A percentile compares a stretch with the other conserved stretches of the same genome.
These are phyloP conservation scores for Scomber japonicus DNA, from an alignment of 2,113 vertebrate species.

Conservation along the genomic window DNA sequence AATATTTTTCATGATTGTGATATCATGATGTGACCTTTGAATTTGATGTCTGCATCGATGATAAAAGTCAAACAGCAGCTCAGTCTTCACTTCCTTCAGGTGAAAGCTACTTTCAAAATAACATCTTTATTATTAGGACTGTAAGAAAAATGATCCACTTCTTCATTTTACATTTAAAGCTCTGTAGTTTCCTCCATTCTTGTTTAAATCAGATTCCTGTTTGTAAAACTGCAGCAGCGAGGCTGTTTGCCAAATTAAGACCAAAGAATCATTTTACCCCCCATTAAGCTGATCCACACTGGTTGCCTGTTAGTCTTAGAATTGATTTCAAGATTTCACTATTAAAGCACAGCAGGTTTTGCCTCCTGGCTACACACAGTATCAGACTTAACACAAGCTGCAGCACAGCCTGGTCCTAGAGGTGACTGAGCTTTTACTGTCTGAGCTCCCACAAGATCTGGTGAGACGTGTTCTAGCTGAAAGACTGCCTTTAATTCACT, in stretches of 20 bases:
- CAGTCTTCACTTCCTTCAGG: background rate
- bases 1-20: too few relatives aligned
- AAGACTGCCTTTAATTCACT: slow-evolving; percentile 17
- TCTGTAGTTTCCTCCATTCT: background rate
- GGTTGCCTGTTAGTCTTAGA: slow-evolving; percentile 16
- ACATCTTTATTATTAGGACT: background rate
- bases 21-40: background rate
- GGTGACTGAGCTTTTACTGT: background rate
- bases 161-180: background rate
- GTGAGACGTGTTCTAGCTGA: background rate
- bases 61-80: background rate
- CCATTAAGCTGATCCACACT: background rate
- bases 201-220: background rate
- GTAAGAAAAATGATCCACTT: background rate
- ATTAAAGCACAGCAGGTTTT: slow-evolving; percentile 34
- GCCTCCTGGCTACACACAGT: slow-evolving; percentile 11
- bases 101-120: background rate
- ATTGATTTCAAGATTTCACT: slow-evolving; percentile 38
- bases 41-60: background rate
- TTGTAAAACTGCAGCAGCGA: slow-evolving; percentile 1
- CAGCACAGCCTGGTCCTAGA: slow-evolving; percentile 13
- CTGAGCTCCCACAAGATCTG: background rate
- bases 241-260: background rate
- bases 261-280: slow-evolving; percentile 5
- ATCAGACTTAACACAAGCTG: slow-evolving; percentile 44